Evolutionary conservation across 1,140 invertebrate genomes (phyloP), one percentile per base, ranked within the genome.

Genomic region (Sipha flava): DNA sequence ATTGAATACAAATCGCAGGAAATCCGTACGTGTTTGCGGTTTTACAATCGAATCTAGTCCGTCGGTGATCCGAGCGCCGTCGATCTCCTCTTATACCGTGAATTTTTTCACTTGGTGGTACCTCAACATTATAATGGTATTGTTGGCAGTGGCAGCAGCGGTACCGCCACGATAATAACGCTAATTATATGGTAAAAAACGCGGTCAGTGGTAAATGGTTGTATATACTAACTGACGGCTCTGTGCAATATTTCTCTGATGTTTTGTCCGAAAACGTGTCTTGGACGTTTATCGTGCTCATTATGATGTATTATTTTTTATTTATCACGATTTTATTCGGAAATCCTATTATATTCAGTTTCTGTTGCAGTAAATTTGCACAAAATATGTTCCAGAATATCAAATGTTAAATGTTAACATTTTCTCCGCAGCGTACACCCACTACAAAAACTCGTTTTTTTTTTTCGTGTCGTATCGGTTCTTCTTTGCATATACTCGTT

Each of bases 111-210:
- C 29, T 40, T 47, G 47, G 66, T 47, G 26, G 23, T 70, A 29
- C 66, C 66, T 70, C 40, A 70, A 70, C 40, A 45, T 47, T 70
- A n/a, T n/a, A 68, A 47, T 70, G 43, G 43, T 18, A 70, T 70
- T 70, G 66, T 70, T 70, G 66, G 40, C 16, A n/a, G 12, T 7
- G 40, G 23, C n/a, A 10, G 12, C 12, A n/a, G 37, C 21, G 62
- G 31, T 66, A 66, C 14, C 10, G 34, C n/a, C n/a, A 37, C 34
- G 21, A 68, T 70, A 70, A 70, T 70, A 47, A 70, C 43, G 3
- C 23, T 70, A 70, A 47, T 47, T 70, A 70, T 66, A 70, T 47
- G 23, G 12, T n/a, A 43, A 7, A 66, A 45, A 45, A 70, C 66
- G 40, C 66, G 66, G 66, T 66, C 64, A 66, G 21, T 43, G 64